Evolutionary conservation across 2,797 vertebrate species (phyloP).

Genomic region (Chaetophractus vellerosus): DNA sequence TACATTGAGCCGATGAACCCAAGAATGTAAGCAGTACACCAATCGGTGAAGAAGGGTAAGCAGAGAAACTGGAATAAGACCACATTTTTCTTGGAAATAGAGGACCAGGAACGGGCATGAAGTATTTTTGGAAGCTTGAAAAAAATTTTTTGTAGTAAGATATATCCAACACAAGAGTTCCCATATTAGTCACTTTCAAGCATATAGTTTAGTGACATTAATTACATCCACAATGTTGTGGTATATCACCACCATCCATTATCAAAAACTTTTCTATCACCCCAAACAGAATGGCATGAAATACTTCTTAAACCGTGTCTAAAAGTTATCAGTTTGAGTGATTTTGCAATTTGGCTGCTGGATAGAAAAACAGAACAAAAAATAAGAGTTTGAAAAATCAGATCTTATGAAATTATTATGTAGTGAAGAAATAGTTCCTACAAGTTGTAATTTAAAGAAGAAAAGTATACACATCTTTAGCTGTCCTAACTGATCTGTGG

Average conservation of each 20-base stretch:
- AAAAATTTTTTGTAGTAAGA: no score
- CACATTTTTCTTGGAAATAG: constrained; percentile 47
- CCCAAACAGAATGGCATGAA: constrained; percentile 27
- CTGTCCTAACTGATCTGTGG: neutral
- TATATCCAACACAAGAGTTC: no score
- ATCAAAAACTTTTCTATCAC: no score
- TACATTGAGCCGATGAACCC: constrained; percentile 17
- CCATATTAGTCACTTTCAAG: no score
- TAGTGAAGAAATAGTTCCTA: constrained; percentile 44
- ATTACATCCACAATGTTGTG: no score
- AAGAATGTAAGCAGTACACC: constrained; percentile 21
- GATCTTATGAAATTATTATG: constrained; percentile 20
- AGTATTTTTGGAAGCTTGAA: neutral
- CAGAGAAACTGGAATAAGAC: constrained; percentile 63
- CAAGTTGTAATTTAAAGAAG: constrained; percentile 36
- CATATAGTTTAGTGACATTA: no score
- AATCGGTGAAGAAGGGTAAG: constrained; percentile 22
- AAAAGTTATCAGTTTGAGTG: constrained; percentile 58
- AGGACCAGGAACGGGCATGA: constrained; percentile 53
- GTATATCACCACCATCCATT: no score
- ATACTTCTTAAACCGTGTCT: constrained; percentile 50
- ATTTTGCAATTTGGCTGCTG: constrained; percentile 63
- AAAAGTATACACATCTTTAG: neutral
- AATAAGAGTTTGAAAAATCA: neutral
- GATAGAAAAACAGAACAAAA: constrained; percentile 53